Percentiles rank a stretch among this genome's conserved stretches.
phyloP scores from a whole-genome alignment of 2,888 invertebrate genomes.

The Callyntrura guangdongensis region DNA sequence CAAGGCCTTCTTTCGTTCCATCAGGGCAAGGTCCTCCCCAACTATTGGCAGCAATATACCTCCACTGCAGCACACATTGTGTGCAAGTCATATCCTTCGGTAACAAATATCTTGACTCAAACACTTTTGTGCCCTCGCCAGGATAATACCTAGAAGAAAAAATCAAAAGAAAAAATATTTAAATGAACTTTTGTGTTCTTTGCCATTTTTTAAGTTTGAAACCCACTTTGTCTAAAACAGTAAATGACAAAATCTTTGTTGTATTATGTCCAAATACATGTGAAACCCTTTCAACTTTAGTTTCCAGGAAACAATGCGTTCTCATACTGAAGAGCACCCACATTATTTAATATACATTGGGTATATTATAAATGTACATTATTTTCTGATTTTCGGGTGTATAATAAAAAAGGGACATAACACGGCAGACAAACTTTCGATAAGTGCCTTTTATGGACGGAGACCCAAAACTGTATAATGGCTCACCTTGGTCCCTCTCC shows the following conservation, averaged over 20 bases:
- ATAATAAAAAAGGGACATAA: not conserved
- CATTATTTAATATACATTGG: slow-evolving; percentile 59
- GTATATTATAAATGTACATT: not conserved
- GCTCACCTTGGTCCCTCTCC: slow-evolving; percentile 83
- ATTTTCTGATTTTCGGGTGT: not conserved
- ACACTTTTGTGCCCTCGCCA: slow-evolving; percentile 92
- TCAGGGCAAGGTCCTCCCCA: slow-evolving; percentile 91
- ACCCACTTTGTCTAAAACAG: not conserved
- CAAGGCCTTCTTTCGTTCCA: slow-evolving; percentile 86
- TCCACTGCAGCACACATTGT: slow-evolving; percentile 96
- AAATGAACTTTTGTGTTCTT: slow-evolving; percentile 88
- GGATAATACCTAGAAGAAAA: slow-evolving; percentile 85
- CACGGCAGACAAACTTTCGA: not conserved
- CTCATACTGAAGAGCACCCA: not conserved
- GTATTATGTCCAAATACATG: not conserved
- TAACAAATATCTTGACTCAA: slow-evolving; percentile 91
- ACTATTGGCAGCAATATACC: slow-evolving; percentile 94
- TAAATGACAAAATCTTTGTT: slow-evolving; percentile 13
- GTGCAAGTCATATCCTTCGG: slow-evolving; percentile 90
- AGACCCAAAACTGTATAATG: slow-evolving; percentile 9
- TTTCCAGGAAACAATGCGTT: slow-evolving; percentile 57
- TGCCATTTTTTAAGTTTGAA: slow-evolving; percentile 87
- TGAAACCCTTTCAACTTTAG: slow-evolving; percentile 60
- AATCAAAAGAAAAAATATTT: slow-evolving; percentile 1
- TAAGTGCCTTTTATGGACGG: not conserved